phyloP scores from a whole-genome alignment of 2,797 vertebrate genomes.

The Rallus crepitans region DNA sequence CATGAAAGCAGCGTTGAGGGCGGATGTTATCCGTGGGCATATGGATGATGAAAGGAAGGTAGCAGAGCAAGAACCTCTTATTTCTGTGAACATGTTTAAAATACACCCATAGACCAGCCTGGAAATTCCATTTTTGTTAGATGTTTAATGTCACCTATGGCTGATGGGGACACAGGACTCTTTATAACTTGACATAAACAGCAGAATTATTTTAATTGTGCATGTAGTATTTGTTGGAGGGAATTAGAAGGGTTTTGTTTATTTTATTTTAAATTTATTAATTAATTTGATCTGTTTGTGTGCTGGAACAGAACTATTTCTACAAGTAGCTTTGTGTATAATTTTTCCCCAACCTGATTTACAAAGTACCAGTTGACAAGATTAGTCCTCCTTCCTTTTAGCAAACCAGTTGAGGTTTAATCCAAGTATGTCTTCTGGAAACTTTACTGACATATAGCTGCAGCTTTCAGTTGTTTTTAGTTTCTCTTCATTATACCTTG shows the following conservation, averaged over 20 bases:
- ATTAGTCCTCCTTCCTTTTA: background rate
- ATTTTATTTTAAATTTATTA: background rate
- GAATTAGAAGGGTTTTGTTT: background rate
- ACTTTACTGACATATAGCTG: background rate
- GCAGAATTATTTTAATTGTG: background rate
- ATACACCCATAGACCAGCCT: background rate
- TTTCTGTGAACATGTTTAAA: background rate
- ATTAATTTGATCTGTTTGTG: background rate
- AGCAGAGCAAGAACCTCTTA: background rate
- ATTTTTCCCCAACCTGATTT: background rate
- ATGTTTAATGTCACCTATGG: background rate
- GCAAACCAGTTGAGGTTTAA: background rate
- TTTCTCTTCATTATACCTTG: background rate
- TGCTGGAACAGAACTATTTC: background rate
- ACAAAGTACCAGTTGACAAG: background rate
- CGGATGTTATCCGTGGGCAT: background rate
- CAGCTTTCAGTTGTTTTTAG: background rate
- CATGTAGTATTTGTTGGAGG: background rate
- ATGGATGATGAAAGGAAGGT: background rate
- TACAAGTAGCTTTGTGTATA: background rate
- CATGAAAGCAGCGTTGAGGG: background rate
- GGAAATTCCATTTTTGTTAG: background rate
- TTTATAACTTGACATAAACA: background rate
- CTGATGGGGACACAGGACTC: background rate
- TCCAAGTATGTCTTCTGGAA: background rate